phyloP scores from a whole-genome alignment of 1,140 invertebrate genomes.

The Ruditapes philippinarum region DNA sequence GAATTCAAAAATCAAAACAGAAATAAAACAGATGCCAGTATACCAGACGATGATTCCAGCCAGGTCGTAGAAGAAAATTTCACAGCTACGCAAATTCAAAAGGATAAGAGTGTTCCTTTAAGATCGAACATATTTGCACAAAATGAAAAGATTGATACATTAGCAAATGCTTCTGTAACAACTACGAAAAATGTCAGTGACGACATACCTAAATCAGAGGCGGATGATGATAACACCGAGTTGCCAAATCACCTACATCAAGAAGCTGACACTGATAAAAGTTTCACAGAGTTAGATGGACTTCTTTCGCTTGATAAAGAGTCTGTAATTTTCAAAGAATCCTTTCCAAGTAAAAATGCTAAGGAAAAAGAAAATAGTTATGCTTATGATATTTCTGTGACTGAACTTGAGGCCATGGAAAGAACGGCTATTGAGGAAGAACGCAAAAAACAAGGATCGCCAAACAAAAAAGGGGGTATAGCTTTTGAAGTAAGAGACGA shows the following conservation, averaged over 20 bases:
- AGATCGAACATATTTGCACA: neutral
- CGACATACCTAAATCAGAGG: no score
- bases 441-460: constrained; percentile 57
- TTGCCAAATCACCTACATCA: no score
- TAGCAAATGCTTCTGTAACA: no score
- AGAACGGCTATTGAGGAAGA: constrained; percentile 54
- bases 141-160: no score
- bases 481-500: constrained; percentile 81
- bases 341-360: constrained; percentile 69
- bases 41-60: neutral
- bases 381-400: constrained; percentile 75
- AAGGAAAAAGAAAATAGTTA: constrained; percentile 70
- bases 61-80: constrained; percentile 71
- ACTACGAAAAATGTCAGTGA: no score
- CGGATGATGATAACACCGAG: no score
- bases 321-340: constrained; percentile 69
- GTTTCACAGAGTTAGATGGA: constrained; percentile 63
- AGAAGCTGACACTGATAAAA: constrained; percentile 64
- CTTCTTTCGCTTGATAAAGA: constrained; percentile 67
- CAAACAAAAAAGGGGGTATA: constrained; percentile 67
- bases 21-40: neutral
- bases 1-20: no score
- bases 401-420: constrained; percentile 73
- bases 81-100: constrained; percentile 44
- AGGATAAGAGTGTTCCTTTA: constrained; percentile 13